These are phyloP conservation scores for Mastomys coucha DNA, from an alignment of 2,113 vertebrate genomes.

Conservation along the genomic window DNA sequence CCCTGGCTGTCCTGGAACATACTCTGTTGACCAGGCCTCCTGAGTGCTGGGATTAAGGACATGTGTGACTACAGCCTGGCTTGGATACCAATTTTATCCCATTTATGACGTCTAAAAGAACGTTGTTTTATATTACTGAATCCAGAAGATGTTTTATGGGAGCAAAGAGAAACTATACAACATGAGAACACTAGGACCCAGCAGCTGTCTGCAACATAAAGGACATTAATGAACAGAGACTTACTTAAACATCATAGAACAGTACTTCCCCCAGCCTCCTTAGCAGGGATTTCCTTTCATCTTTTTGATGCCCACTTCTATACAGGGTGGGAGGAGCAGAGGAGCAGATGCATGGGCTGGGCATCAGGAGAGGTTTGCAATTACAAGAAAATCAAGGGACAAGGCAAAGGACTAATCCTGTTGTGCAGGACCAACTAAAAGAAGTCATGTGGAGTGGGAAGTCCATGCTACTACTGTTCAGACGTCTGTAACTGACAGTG, in stretches of 20 bases:
- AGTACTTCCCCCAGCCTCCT: background rate
- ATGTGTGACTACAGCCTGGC: background rate
- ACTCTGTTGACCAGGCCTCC: background rate
- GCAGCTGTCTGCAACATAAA: background rate
- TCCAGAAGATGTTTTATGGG: background rate
- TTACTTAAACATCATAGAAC: background rate
- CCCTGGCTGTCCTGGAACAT: background rate
- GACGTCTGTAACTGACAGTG: background rate
- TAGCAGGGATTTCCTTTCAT: background rate
- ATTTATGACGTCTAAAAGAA: background rate
- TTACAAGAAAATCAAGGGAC: background rate
- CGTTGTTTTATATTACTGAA: background rate
- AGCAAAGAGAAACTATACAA: slow-evolving; percentile 3
- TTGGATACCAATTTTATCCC: background rate
- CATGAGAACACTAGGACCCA: background rate
- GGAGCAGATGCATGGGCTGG: background rate
- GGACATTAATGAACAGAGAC: background rate
- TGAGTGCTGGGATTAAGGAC: background rate
- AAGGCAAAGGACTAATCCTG: background rate
- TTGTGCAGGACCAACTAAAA: background rate
- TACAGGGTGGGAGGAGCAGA: background rate
- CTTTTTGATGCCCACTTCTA: background rate
- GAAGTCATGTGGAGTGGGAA: background rate
- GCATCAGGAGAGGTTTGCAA: background rate
- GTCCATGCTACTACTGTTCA: background rate